A percentile compares a stretch with the other conserved stretches of the same genome.
Evolutionary conservation across 1,140 invertebrate species (phyloP).

Genomic region (Carposina sasakii): DNA sequence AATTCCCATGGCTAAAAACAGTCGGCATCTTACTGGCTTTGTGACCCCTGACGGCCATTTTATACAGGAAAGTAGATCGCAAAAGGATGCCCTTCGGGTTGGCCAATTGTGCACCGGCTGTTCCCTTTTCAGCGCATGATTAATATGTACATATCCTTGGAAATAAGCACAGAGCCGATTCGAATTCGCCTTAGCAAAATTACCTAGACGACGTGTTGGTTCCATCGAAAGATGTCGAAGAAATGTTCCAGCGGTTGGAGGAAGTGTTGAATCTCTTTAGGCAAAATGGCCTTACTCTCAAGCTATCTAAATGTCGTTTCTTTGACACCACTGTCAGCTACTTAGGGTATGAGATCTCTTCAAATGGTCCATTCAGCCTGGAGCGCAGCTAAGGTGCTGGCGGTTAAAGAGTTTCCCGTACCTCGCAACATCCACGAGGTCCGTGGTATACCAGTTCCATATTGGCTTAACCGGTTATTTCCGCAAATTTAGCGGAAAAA

Average conservation of each 20-base stretch:
- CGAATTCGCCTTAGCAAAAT: background rate
- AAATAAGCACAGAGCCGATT: conserved; percentile 1
- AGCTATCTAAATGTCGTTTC: conserved; percentile 2
- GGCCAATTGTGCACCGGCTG: conserved; percentile 1
- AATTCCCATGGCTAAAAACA: background rate
- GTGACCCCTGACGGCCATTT: conserved; percentile 1
- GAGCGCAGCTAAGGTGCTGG: background rate
- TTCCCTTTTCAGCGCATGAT: background rate
- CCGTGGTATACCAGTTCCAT: background rate
- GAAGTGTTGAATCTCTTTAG: conserved; percentile 1
- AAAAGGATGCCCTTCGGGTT: conserved; percentile 5
- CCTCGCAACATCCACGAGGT: background rate
- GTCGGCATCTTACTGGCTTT: background rate
- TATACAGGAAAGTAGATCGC: too few relatives aligned
- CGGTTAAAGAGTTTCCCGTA: conserved; percentile 1
- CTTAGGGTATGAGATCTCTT: background rate
- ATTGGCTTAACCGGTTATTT: conserved; percentile 3
- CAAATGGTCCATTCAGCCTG: background rate
- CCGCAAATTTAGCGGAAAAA: conserved; percentile 7
- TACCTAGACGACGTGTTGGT: conserved; percentile 1
- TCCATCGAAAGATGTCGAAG: background rate
- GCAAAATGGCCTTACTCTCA: background rate
- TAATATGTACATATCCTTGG: conserved; percentile 2
- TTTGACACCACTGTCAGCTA: background rate
- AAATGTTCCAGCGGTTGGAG: background rate